phyloP scores from a whole-genome alignment of 2,888 invertebrate species.

The Metallyticus violacea region DNA sequence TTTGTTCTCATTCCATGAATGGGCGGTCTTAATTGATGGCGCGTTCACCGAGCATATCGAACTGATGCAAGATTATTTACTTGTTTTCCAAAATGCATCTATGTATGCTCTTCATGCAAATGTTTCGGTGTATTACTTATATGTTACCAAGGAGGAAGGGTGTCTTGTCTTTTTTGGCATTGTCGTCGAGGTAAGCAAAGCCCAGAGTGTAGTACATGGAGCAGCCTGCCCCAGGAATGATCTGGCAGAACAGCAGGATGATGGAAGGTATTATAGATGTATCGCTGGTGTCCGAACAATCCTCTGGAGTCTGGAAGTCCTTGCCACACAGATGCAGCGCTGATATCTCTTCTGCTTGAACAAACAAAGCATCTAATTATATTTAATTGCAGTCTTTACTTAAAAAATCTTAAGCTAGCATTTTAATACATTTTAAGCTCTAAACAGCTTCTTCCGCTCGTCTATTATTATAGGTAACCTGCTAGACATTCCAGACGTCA shows the following conservation, averaged over 20 bases:
- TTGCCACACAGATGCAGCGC: neutral
- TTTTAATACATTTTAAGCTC: neutral
- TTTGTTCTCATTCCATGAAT: too few species aligned
- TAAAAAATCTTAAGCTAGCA: too few species aligned
- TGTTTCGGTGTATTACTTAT: neutral
- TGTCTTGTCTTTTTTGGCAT: constrained; percentile 38
- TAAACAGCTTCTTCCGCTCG: too few species aligned
- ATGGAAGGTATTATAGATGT: constrained; percentile 40
- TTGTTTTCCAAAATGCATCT: too few species aligned
- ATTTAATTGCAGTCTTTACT: neutral
- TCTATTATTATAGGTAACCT: too few species aligned
- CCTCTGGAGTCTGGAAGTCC: constrained; percentile 27
- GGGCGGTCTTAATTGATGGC: too few species aligned
- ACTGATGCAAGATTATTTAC: too few species aligned
- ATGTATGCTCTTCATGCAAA: too few species aligned
- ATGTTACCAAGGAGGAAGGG: constrained; percentile 38
- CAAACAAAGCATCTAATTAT: neutral
- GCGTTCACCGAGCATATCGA: too few species aligned
- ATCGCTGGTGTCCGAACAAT: constrained; percentile 42
- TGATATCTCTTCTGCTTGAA: neutral
- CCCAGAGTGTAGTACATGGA: constrained; percentile 47
- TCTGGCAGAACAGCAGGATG: constrained; percentile 45
- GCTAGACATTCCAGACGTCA: too few species aligned
- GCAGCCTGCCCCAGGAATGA: constrained; percentile 46
- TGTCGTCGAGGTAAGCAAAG: constrained; percentile 48